Base-by-base conservation (phyloP, 2,797 vertebrate genomes). In the Phylloscopus collybita region DNA sequence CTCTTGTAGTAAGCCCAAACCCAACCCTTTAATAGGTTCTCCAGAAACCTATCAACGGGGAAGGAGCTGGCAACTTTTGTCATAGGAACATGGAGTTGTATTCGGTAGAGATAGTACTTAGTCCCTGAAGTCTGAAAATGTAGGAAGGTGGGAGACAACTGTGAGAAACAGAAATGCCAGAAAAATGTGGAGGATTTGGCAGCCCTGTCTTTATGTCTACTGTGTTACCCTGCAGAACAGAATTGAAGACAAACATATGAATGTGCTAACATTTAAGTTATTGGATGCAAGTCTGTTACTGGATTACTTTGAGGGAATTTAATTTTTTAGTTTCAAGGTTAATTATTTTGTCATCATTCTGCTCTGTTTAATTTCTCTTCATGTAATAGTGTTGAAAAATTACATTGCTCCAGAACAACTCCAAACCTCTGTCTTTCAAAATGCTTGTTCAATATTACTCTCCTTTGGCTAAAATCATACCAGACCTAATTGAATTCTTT, bases 131-230 rank as follows among this genome's bases (percentile, higher is more conserved):
- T 86, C 90, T 97, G 93, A 95, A 97, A 96, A 96, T 97, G 95
- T 96, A 95, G 96, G 96, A 96, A 92, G 96, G 94, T 96, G 96
- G 96, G 90, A 97, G 96, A 96, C 95, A 96, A 96, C 96, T 96
- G 96, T 91, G 96, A 97, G 95, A 97, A 96, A 91, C 90, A 96
- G 95, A 93, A 96, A 97, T 92, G 92, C 71, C 90, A 94, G 90
- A 57, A 95, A 96, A 95, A 96, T 94, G 94, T 96, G 91, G 88
- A 94, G 91, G 92, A 96, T 94, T 97, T 97, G 91, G 94, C 96
- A 97, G 92, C 80, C 42, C 44, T 86, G 64, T 92, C 92, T 94
- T 80, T 60, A 64, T 72, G 60, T 90, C 95, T 97, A 40, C 93
- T 97, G 66, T 81, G 93, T 91, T 94, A 94, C 44, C 60, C 64